Evolutionary conservation across 53 echinoderm and acorn worm species (phyloP), one percentile per base, ranked within the genome.

Genomic region (Luidia sarsii): DNA sequence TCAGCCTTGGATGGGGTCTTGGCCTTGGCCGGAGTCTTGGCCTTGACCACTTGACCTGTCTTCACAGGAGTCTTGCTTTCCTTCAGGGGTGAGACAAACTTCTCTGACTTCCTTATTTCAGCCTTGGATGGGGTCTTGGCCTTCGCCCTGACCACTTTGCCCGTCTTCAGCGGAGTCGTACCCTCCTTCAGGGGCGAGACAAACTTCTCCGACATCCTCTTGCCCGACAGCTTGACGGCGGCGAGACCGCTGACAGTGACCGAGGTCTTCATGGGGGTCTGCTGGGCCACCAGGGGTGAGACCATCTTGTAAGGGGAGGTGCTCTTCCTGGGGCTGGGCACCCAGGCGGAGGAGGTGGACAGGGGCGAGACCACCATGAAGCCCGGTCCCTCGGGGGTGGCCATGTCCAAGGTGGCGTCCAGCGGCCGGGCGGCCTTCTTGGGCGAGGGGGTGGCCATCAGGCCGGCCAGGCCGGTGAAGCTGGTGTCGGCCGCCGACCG

Each of bases 361-460:
- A 94, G 82, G 10, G 99, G 99, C 13, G 99, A 99, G 7, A 99
- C 94, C 34, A 91, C 61, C 89, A 99, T 94, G 36, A 87, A 91
- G 33, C 94, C 89, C 31, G 99, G 91, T 0, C 94, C 94, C 53
- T 94, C 91, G 0, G 99, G 99, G 24, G 99, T 99, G 50, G 83
- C 71, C 30, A 90, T 62, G 45, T 92, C 85, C 13, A 88, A 73
- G 16, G 88, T 80, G 32, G 67, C 63, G 50, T 70, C 68, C 49
- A 39, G 91, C 54, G 35, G 71, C 39, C 16, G 30, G 14, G 50
- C 24, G 62, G 21, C 60, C 34, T 60, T 50, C 63, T 88, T 75
- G 4, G 91, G 96, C 48, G 93, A 85, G 33, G 91, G 91, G 4
- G 99, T 94, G 31, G 84, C 37, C 79, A 97, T 91, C 64, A 97